Evolutionary conservation across 1,140 invertebrate genomes (phyloP).

Genomic region (Drosophila baimaii): DNA sequence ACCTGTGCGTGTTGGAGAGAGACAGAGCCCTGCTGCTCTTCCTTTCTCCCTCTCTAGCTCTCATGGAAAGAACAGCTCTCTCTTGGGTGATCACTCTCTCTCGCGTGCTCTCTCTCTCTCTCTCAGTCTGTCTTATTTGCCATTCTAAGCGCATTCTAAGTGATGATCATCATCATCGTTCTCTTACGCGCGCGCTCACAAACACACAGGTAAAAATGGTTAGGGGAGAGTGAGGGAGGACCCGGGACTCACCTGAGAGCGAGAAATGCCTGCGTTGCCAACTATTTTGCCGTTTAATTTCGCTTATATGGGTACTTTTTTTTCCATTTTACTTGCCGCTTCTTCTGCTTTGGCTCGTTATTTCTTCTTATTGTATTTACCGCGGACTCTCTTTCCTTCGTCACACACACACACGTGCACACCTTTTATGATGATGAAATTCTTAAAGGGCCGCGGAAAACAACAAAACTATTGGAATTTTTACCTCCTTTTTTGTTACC

Average conservation of each 20-base stretch:
- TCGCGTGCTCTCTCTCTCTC: constrained; percentile 7
- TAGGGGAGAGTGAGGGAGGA: background rate
- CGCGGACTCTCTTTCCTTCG: constrained; percentile 47
- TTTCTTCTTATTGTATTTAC: constrained; percentile 57
- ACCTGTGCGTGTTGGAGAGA: constrained; percentile 32
- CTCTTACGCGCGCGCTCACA: constrained; percentile 14
- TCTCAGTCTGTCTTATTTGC: constrained; percentile 70
- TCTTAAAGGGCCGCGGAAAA: constrained; percentile 58
- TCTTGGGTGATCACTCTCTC: constrained; percentile 10
- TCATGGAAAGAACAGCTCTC: constrained; percentile 14
- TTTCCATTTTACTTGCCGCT: constrained; percentile 32
- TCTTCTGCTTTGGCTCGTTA: constrained; percentile 51
- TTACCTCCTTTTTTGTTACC: constrained; percentile 5
- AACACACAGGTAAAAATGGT: constrained; percentile 3
- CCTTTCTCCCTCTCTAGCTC: constrained; percentile 13
- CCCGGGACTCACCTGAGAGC: constrained; percentile 35
- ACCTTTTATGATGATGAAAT: constrained; percentile 64
- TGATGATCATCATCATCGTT: constrained; percentile 37
- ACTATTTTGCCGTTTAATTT: constrained; percentile 82
- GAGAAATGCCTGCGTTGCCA: constrained; percentile 68
- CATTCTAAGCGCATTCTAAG: constrained; percentile 82
- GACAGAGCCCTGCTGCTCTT: constrained; percentile 8
- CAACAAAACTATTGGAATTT: constrained; percentile 49
- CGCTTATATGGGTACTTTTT: constrained; percentile 78
- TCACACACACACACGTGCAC: constrained; percentile 16